Evolutionary conservation across 2,888 invertebrate genomes (phyloP).

Genomic region (Agrotis ipsilon): DNA sequence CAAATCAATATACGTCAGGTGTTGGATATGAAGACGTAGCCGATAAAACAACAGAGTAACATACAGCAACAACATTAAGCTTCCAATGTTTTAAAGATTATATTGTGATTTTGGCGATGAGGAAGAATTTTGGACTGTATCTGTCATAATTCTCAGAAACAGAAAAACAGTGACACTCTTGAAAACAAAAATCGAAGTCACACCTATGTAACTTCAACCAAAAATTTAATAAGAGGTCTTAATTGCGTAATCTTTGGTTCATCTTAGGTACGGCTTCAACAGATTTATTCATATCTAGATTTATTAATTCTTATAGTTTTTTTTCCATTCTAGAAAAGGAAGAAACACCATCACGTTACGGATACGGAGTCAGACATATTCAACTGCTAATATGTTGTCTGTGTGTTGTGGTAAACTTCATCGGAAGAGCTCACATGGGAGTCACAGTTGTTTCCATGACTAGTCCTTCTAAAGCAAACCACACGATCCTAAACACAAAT

Average conservation of each 20-base stretch:
- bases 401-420: constrained; percentile 65
- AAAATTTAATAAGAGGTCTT: too few relatives aligned
- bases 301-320: neutral
- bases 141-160: too few relatives aligned
- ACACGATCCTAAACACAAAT: neutral
- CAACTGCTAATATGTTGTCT: constrained; percentile 73
- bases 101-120: neutral
- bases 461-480: constrained; percentile 42
- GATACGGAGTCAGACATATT: constrained; percentile 76
- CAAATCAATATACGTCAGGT: too few relatives aligned
- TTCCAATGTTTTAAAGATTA: neutral
- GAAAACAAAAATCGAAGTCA: too few relatives aligned
- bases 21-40: too few relatives aligned
- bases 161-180: too few relatives aligned
- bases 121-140: neutral
- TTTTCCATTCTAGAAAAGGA: constrained; percentile 62
- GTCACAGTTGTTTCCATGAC: constrained; percentile 81
- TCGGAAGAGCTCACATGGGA: constrained; percentile 75
- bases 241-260: too few relatives aligned
- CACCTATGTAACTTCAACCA: too few relatives aligned
- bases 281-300: neutral
- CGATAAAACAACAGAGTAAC: too few relatives aligned
- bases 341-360: constrained; percentile 63
- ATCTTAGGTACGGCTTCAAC: neutral
- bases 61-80: too few relatives aligned